Conservation (phyloP, 2,888 invertebrate genomes). For the Noctua janthe region DNA sequence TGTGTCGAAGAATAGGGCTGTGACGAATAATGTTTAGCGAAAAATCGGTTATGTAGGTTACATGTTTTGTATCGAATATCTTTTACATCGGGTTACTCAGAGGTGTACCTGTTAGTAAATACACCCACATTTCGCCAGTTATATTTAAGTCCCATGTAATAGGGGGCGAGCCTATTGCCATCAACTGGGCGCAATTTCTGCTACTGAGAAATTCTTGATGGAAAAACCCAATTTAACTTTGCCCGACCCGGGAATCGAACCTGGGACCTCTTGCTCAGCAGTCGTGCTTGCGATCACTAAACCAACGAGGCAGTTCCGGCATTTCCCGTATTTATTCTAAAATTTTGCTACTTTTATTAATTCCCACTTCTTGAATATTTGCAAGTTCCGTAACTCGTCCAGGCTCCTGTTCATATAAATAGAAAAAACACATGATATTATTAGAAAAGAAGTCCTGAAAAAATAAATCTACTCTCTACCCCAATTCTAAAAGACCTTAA, state of each 20-base stretch:
- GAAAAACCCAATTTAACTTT: too few species aligned
- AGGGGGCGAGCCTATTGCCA: too few species aligned
- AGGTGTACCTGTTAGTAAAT: too few species aligned
- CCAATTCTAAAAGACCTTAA: neutral
- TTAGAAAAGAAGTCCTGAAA: neutral
- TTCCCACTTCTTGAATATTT: neutral
- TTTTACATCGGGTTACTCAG: neutral
- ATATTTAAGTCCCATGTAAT: too few species aligned
- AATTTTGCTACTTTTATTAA: neutral
- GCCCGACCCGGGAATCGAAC: too few species aligned
- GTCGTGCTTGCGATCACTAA: too few species aligned
- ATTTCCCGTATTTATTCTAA: too few species aligned
- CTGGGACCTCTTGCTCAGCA: too few species aligned
- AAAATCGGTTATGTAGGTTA: slow-evolving; percentile 51
- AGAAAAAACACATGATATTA: neutral
- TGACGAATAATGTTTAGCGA: slow-evolving; percentile 42
- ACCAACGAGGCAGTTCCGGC: too few species aligned
- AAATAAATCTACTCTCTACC: neutral
- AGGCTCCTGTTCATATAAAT: neutral
- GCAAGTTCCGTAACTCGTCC: neutral
- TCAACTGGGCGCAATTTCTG: too few species aligned
- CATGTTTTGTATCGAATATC: neutral
- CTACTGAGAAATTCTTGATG: too few species aligned
- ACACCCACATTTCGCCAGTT: too few species aligned
- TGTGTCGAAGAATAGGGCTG: slow-evolving; percentile 44